Base-by-base conservation (phyloP, 2,888 invertebrate species). In the Carpatolechia fugitivella region DNA sequence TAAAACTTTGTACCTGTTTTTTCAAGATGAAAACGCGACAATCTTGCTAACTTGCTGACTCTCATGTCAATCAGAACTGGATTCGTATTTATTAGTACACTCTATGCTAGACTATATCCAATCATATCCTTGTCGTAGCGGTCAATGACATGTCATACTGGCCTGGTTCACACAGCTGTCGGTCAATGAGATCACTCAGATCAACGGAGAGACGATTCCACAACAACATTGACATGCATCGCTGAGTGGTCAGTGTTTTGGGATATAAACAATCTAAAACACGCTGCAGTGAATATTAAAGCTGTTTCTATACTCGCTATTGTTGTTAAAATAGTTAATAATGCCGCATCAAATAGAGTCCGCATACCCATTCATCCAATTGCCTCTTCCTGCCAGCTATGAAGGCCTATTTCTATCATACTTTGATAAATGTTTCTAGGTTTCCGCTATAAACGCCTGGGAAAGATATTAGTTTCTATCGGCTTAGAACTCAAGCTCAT, bases 91-190 rank as follows among this genome's bases (percentile, higher is more conserved):
- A 8, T 2, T 40, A 16, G 14, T 14, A 16, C 14, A 18, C 18
- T 18, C 16, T 40, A 16, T 16, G 36, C 2, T 52, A 18, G 8
- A 16, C 20, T 20, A 11, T 46, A 30, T 30, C 46, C 30, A 30
- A 31, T 47, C 14, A 47, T 47, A 30, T 47, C 16, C 31, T 47
- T 33, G 47, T 31, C 31, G 14, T 16, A 33, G 47, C 71, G 81
- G 76, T 80, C 76, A 63, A 71, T 78, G 78, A 77, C 80, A 68
- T 74, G 74, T 63, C 76, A 72, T 66, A 79, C 61, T 87, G 80
- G 70, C 85, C 85, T 61, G 84, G 79, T 88, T 88, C 88, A 73
- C 89, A 88, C 78, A 78, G 74, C 78, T 76, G 68, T 68, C 65
- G 79, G 70, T 68, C 77, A 78, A 44, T 18, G 44, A 18, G 44